Base-by-base conservation (phyloP, 2,797 vertebrate genomes). In the Avahi laniger region DNA sequence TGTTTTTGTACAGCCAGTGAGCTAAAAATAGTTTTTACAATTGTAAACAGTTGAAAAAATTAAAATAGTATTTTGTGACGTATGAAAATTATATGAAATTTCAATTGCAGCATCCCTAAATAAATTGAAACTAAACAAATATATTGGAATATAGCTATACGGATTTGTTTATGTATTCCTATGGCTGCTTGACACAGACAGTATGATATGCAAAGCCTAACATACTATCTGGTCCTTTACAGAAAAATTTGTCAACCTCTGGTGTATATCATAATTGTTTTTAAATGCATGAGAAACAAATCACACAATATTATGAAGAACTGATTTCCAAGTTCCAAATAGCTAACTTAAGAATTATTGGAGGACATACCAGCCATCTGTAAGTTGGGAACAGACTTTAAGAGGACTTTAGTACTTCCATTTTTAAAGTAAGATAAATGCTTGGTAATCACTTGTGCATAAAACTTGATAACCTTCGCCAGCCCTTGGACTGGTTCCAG, bases 381-480 rank as follows among this genome's bases (percentile, higher is more conserved):
- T 83, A 89, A 59, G n/a, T 18, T 96, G 70, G 38, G 35, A 73
- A 70, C 35, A 67, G 63, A 28, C 7, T 70, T 76, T 87, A 86
- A 90, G 5, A 54, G 65, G 2, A 15, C 79, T 96, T 88, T 83
- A 94, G 10, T 48, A 65, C 65, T 41, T 93, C 30, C 33, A 75
- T 8, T 85, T 91, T 92, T 57, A 91, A 94, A 93, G 30, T 88
- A 69, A 92, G 70, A 80, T 90, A 82, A 81, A 65, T 80, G 17
- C 38, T 92, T 73, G 28, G 13, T 79, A 80, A 35, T 83, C 70
- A 91, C 35, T 82, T 46, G 2, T 65, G 52, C 52, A 70, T 86
- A 67, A 72, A 91, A 65, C n/a, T 28, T 46, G 85, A 70, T 82
- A 50, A 67, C 83, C 11, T 72, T 88, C 65, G 75, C 59, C 38